Conservation (phyloP, 2,113 vertebrate species). For the Lepidothrix coronata region DNA sequence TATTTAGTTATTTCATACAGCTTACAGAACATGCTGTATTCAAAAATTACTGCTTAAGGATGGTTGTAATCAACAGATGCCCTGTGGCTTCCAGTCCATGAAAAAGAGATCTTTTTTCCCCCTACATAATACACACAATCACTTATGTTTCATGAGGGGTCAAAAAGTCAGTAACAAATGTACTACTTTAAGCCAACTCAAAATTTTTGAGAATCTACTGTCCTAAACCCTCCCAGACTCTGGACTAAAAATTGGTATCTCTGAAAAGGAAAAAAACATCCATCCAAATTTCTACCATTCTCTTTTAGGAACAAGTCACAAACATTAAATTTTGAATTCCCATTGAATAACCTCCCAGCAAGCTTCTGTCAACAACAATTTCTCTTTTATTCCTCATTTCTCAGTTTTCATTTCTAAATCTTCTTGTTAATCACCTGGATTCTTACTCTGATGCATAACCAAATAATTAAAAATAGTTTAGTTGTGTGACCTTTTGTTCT, state of each 20-base stretch:
- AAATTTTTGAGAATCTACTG: not conserved
- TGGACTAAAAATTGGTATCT: not conserved
- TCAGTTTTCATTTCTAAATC: not conserved
- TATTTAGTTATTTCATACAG: not conserved
- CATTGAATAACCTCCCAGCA: not conserved
- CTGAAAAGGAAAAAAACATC: not conserved
- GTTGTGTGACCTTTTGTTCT: not conserved
- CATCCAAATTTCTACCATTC: not conserved
- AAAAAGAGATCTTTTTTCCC: not conserved
- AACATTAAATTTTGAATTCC: not conserved
- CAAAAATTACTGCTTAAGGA: not conserved
- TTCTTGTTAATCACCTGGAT: not conserved
- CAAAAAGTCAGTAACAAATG: not conserved
- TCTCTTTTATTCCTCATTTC: not conserved
- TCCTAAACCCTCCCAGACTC: not conserved
- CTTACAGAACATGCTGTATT: not conserved
- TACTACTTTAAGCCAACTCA: not conserved
- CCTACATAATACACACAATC: not conserved
- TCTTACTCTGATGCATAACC: not conserved
- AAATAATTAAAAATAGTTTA: not conserved
- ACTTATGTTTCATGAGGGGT: not conserved
- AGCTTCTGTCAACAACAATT: not conserved
- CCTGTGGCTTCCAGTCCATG: not conserved
- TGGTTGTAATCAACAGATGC: not conserved
- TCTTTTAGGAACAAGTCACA: not conserved